These are phyloP conservation scores for Patella caerulea DNA, from an alignment of 2,888 invertebrate species.

Conservation along the genomic window DNA sequence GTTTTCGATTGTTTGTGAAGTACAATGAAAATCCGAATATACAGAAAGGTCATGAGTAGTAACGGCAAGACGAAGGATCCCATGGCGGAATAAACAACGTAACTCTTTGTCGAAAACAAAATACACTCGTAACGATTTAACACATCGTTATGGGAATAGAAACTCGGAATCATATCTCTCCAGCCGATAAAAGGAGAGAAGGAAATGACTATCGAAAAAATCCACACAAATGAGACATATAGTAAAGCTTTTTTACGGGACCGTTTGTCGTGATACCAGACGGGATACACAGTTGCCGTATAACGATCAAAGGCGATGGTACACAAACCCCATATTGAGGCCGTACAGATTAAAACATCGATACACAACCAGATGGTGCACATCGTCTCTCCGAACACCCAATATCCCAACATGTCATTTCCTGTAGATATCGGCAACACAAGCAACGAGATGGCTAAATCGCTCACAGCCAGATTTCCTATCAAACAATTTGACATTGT, in stretches of 20 bases:
- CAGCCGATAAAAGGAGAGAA: constrained; percentile 70
- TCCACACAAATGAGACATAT: constrained; percentile 70
- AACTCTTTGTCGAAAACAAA: constrained; percentile 66
- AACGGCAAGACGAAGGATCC: constrained; percentile 71
- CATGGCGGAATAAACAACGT: constrained; percentile 70
- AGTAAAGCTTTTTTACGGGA: constrained; percentile 63
- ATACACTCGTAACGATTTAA: constrained; percentile 64
- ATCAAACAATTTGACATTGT: constrained; percentile 72
- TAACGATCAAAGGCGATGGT: constrained; percentile 71
- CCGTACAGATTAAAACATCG: constrained; percentile 71
- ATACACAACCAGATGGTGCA: constrained; percentile 68
- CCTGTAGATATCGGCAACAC: constrained; percentile 69
- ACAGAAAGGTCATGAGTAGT: constrained; percentile 68
- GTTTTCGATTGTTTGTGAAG: constrained; percentile 58
- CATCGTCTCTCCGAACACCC: constrained; percentile 68
- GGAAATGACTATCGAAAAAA: constrained; percentile 68
- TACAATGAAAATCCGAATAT: constrained; percentile 69
- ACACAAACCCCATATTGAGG: constrained; percentile 71
- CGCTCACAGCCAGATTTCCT: constrained; percentile 71
- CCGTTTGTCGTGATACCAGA: constrained; percentile 69
- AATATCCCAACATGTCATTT: constrained; percentile 68
- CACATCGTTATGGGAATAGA: constrained; percentile 51
- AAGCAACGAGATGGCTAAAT: constrained; percentile 69
- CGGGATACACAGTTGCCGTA: constrained; percentile 71
- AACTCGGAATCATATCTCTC: constrained; percentile 60